These are phyloP conservation scores for Nematostella vectensis DNA, from an alignment of 92 coral and sea anemone species.

Conservation along the genomic window DNA sequence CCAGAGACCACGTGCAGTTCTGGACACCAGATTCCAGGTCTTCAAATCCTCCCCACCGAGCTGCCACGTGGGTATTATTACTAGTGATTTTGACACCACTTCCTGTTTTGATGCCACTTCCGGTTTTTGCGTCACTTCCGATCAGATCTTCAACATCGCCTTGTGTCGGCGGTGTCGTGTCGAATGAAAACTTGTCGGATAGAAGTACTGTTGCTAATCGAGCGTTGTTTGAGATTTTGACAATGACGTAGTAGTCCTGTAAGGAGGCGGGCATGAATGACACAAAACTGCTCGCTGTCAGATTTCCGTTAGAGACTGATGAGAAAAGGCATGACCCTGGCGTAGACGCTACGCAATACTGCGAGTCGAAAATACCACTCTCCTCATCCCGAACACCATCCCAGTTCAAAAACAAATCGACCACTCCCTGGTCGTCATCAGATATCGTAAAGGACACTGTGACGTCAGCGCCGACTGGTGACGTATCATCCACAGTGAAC, in stretches of 20 bases:
- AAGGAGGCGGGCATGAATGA: constrained; percentile 49
- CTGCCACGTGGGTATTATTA: constrained; percentile 29
- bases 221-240: constrained; percentile 59
- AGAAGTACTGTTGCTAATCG: constrained; percentile 56
- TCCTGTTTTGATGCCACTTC: constrained; percentile 6
- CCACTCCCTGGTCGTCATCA: constrained; percentile 34
- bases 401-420: constrained; percentile 66
- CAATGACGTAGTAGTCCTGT: constrained; percentile 47
- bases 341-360: constrained; percentile 71
- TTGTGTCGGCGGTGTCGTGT: constrained; percentile 67
- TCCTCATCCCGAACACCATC: constrained; percentile 52
- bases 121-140: constrained; percentile 47
- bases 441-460: constrained; percentile 37
- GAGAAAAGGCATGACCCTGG: constrained; percentile 40
- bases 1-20: constrained; percentile 57
- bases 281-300: constrained; percentile 29
- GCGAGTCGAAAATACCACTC: constrained; percentile 48
- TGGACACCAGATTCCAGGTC: constrained; percentile 64
- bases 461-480: constrained; percentile 55
- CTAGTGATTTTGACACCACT: constrained; percentile 50
- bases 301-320: constrained; percentile 13
- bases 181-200: constrained; percentile 52
- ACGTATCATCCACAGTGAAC: constrained; percentile 70
- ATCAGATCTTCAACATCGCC: constrained; percentile 74
- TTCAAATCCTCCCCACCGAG: constrained; percentile 65